Percentiles rank a stretch among this genome's conserved stretches.
phyloP scores from a whole-genome alignment of 2,113 vertebrate genomes.

The Prinia subflava region DNA sequence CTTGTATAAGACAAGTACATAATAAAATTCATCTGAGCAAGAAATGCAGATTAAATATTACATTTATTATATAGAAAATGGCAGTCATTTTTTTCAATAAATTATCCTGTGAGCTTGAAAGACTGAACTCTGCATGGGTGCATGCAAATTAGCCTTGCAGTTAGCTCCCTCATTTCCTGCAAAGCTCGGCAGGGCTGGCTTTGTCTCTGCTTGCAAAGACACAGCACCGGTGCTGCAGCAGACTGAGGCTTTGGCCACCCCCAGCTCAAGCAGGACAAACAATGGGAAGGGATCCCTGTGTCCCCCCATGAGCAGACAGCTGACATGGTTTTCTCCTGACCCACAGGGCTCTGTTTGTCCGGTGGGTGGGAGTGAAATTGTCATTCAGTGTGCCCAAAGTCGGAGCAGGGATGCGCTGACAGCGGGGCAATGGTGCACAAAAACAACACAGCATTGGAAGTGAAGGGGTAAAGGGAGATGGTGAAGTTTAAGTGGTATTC shows the following conservation, averaged over 20 bases:
- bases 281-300: background rate
- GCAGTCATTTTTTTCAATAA: background rate
- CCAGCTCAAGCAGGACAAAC: background rate
- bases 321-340: background rate
- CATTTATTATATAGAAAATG: background rate
- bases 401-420: background rate
- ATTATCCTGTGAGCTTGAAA: background rate
- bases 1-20: background rate
- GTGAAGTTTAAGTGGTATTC: slow-evolving; percentile 2
- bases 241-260: background rate
- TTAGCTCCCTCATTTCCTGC: background rate
- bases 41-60: slow-evolving; percentile 1
- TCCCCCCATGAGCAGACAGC: background rate
- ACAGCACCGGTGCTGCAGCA: background rate
- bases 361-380: background rate
- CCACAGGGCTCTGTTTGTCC: background rate
- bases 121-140: background rate
- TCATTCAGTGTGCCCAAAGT: background rate
- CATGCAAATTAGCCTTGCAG: background rate
- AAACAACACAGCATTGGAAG: background rate
- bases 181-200: background rate
- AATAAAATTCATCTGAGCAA: slow-evolving; percentile 10
- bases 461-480: background rate
- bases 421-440: background rate
- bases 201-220: background rate